Percentiles rank a stretch among this genome's conserved stretches.
These are phyloP conservation scores for Sinocyclocheilus maitianheensis DNA, from an alignment of 2,113 vertebrate species.

Conservation along the genomic window DNA sequence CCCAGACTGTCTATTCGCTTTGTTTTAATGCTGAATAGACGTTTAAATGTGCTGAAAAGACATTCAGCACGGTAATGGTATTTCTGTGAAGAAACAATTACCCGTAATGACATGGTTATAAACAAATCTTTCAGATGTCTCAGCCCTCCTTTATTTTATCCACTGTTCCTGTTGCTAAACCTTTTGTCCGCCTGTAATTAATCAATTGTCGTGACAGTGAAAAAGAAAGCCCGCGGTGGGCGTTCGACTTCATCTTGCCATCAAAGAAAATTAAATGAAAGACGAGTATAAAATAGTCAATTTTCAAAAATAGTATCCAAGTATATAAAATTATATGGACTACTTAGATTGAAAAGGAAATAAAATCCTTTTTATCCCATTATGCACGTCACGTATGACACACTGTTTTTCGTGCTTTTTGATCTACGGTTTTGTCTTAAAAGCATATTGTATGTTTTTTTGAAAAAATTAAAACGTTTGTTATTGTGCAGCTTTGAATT, in stretches of 20 bases:
- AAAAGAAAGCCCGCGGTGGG: slow-evolving; percentile 67
- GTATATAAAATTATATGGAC: slow-evolving; percentile 51
- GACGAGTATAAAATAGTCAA: slow-evolving; percentile 57
- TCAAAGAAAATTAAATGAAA: slow-evolving; percentile 70
- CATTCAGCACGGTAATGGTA: slow-evolving; percentile 75
- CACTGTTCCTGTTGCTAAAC: slow-evolving; percentile 72
- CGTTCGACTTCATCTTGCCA: slow-evolving; percentile 70
- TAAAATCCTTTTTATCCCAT: slow-evolving; percentile 22
- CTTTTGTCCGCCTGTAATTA: slow-evolving; percentile 69
- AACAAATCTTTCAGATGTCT: slow-evolving; percentile 81
- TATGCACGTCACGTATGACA: slow-evolving; percentile 37
- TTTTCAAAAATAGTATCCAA: slow-evolving; percentile 62
- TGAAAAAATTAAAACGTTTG: too few relatives aligned
- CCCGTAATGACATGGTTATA: slow-evolving; percentile 78
- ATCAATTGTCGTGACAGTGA: slow-evolving; percentile 71
- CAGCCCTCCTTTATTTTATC: slow-evolving; percentile 72
- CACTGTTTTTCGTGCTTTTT: background rate
- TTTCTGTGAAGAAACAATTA: slow-evolving; percentile 80
- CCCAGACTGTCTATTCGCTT: slow-evolving; percentile 74
- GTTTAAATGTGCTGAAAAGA: slow-evolving; percentile 77
- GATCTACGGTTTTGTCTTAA: background rate
- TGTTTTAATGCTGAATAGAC: slow-evolving; percentile 80
- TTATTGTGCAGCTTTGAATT: background rate
- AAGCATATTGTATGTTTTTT: background rate
- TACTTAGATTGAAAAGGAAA: slow-evolving; percentile 31